Base-by-base conservation (phyloP, 1,140 invertebrate species). In the Littorina saxatilis region DNA sequence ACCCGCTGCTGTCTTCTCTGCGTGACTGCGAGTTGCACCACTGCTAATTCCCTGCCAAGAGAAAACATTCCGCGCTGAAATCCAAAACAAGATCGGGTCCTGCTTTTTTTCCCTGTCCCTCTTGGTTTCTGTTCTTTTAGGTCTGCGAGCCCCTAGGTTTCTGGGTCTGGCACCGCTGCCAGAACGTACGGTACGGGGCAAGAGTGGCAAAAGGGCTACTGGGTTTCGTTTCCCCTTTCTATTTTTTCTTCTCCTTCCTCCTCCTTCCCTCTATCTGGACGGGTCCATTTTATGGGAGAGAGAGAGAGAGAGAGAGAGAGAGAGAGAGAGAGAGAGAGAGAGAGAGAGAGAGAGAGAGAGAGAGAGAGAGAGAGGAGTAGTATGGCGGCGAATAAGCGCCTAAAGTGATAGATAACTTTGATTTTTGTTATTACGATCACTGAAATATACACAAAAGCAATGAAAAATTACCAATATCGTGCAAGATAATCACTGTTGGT, bases 11-110 rank as follows among this genome's bases (percentile, higher is more conserved):
- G 20, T 58, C 55, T 58, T 58, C 20, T 15, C 55, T 58, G 55
- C 55, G 0, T 58, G 55, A 58, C 55, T 58, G 55, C 55, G 55
- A n/a, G 55, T 58, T 58, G 55, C 55, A 58, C 55, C 55, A 58
- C n/a, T 15, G 55, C 55, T 58, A 58, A 58, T 58, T n/a, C 55
- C 43, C 55, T 58, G 55, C 55, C 55, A 58, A 58, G 55, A 20
- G 55, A 58, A 58, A 58, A 58, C 55, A 58, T 58, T 58, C 55
- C 55, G n/a, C 17, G 5, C 55, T 58, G 55, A 58, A 58, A 58
- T 58, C 55, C 55, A 58, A 58, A 58, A 58, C 55, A 58, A 58
- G 55, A 58, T 58, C 55, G 7, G 55, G 55, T 27, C 55, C 55
- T 58, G 55, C 55, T 58, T 58, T 58, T 58, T 58, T 58, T 27